These are phyloP conservation scores for Chrysogorgia sp. DNA, from an alignment of 92 coral and sea anemone species.

Conservation along the genomic window DNA sequence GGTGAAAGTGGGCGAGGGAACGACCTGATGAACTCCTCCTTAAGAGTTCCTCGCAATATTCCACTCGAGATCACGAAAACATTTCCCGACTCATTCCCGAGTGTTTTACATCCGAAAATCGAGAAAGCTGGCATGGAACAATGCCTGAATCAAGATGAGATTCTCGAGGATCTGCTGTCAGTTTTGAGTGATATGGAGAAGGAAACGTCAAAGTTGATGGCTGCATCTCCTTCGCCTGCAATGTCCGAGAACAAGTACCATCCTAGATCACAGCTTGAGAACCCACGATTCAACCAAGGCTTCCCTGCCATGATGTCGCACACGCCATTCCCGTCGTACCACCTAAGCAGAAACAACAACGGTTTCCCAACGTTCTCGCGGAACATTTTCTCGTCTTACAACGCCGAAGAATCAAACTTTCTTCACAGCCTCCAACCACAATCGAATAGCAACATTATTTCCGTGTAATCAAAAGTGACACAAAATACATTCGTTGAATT, in stretches of 20 bases:
- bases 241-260: background rate
- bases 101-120: background rate
- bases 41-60: slow-evolving; percentile 7
- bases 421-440: background rate
- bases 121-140: slow-evolving; percentile 1
- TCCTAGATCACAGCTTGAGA: background rate
- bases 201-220: slow-evolving; percentile 5
- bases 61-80: slow-evolving; percentile 14
- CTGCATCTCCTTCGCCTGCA: slow-evolving; percentile 14
- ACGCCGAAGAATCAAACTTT: background rate
- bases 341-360: background rate
- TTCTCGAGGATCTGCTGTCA: slow-evolving; percentile 21
- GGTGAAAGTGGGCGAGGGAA: background rate
- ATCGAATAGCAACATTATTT: no score
- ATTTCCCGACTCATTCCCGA: slow-evolving; percentile 19
- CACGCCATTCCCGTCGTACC: background rate
- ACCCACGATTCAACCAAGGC: background rate
- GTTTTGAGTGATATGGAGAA: slow-evolving; percentile 36
- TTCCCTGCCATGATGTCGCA: slow-evolving; percentile 10
- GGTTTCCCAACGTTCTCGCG: slow-evolving; percentile 5
- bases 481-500: no score
- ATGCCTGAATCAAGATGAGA: slow-evolving; percentile 24
- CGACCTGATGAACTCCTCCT: background rate
- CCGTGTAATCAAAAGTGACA: no score
- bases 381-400: background rate